These are phyloP conservation scores for Phalacrocorax aristotelis DNA, from an alignment of 2,113 vertebrate species.

Conservation along the genomic window DNA sequence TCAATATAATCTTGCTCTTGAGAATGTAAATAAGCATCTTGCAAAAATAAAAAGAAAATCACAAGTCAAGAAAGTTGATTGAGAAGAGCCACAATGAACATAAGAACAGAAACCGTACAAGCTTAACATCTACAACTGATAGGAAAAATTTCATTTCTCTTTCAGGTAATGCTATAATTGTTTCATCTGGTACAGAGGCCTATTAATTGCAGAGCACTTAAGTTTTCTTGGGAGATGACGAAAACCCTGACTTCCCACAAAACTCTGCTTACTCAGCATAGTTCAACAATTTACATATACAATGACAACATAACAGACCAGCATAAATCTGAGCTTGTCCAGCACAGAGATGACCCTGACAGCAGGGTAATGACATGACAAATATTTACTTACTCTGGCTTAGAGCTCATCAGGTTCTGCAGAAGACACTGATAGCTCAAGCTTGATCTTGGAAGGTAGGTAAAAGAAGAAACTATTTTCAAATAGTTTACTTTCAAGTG, in stretches of 20 bases:
- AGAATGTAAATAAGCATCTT: constrained; percentile 41
- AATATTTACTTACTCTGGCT: neutral
- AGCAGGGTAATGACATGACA: neutral
- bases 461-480: neutral
- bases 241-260: neutral
- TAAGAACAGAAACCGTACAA: neutral
- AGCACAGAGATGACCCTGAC: neutral
- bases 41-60: neutral
- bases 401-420: neutral
- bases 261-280: neutral
- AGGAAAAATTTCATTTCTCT: neutral
- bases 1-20: constrained; percentile 17
- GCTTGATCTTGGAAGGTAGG: neutral
- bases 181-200: neutral
- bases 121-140: neutral
- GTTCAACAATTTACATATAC: neutral
- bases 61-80: constrained; percentile 1
- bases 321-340: neutral
- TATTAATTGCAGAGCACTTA: neutral
- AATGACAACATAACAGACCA: neutral
- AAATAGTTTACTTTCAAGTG: neutral
- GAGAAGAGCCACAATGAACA: neutral
- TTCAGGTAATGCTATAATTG: neutral
- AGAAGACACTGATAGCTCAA: neutral
- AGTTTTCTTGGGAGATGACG: neutral